A percentile compares a stretch with the other conserved stretches of the same genome.
These are phyloP conservation scores for Eulemur albifrons DNA, from an alignment of 2,797 vertebrate species.

Conservation along the genomic window DNA sequence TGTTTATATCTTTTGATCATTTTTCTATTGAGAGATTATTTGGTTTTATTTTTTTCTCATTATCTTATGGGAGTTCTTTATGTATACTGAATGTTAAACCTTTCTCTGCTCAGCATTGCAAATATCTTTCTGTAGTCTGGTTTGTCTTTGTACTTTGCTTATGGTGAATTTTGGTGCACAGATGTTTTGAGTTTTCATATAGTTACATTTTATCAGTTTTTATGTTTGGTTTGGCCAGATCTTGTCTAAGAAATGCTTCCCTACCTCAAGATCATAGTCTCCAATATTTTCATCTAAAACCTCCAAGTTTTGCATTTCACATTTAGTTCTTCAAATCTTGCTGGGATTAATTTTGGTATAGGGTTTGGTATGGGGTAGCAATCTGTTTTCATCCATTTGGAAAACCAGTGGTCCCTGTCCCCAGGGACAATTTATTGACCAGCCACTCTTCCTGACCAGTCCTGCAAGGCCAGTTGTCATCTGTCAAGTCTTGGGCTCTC, in stretches of 20 bases:
- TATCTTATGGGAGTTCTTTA: neutral
- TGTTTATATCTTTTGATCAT: neutral
- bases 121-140: neutral
- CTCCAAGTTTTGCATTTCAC: neutral
- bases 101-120: neutral
- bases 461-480: neutral
- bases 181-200: neutral
- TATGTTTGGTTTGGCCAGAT: neutral
- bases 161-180: neutral
- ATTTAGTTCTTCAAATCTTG: neutral
- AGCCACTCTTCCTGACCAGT: neutral
- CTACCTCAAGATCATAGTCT: neutral
- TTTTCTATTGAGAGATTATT: neutral
- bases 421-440: neutral
- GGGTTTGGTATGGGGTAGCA: neutral
- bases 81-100: neutral
- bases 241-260: slow-evolving; percentile 10
- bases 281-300: neutral
- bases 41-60: neutral
- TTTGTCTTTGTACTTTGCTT: neutral
- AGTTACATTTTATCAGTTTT: neutral
- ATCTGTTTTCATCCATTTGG: neutral
- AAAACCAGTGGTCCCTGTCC: neutral
- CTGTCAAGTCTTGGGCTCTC: neutral
- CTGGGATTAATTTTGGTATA: neutral